Evolutionary conservation across 2,113 vertebrate genomes (phyloP).

Genomic region (Ictalurus furcatus): DNA sequence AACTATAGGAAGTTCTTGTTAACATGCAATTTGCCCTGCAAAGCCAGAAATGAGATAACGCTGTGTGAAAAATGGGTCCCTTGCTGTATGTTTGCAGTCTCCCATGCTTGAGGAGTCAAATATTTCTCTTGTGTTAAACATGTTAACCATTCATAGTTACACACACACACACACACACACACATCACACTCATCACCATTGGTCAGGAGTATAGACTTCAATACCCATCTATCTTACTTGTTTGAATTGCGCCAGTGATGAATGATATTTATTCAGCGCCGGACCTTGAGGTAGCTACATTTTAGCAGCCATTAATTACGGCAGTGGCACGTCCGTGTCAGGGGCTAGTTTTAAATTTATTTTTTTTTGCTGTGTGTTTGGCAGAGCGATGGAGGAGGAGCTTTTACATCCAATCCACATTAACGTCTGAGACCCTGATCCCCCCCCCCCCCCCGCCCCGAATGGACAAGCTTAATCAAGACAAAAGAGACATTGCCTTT

Average conservation of each 20-base stretch:
- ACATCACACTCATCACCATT: conserved; percentile 41
- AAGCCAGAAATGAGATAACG: background rate
- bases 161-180: conserved; percentile 3
- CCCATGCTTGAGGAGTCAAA: conserved; percentile 46
- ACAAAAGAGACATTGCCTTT: conserved; percentile 46
- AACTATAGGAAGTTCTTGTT: conserved; percentile 48
- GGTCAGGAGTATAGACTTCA: conserved; percentile 50
- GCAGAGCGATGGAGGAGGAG: background rate
- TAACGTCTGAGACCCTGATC: conserved; percentile 48
- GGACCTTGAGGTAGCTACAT: conserved; percentile 59
- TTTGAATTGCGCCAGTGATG: conserved; percentile 55
- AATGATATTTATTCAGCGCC: conserved; percentile 56
- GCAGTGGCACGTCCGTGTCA: conserved; percentile 36
- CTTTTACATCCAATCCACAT: conserved; percentile 42
- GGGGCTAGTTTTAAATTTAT: conserved; percentile 25
- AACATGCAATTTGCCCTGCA: background rate
- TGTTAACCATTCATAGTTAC: conserved; percentile 49
- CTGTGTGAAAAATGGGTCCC: background rate
- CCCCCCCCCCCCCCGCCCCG: background rate
- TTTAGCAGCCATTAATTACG: conserved; percentile 57
- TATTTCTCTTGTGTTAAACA: conserved; percentile 39
- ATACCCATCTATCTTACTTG: conserved; percentile 54
- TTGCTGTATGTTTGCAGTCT: conserved; percentile 56
- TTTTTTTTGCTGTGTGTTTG: background rate
- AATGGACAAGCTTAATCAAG: conserved; percentile 37